Conservation (phyloP, 53 echinoderm and acorn worm genomes). For the Apostichopus leukothele region DNA sequence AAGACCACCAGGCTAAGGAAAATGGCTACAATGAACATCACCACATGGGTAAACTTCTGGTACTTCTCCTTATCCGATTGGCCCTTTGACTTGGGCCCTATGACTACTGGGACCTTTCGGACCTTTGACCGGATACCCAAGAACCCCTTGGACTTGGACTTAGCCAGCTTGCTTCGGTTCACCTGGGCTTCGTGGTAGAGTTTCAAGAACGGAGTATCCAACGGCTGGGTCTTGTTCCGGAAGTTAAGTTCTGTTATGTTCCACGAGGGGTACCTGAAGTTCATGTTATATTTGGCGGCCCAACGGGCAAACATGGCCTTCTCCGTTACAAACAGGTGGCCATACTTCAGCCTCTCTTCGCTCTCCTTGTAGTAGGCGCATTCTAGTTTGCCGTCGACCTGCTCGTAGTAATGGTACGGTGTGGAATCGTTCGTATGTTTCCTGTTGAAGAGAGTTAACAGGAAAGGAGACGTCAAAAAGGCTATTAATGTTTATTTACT, state of each 20-base stretch:
- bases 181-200: slow-evolving; percentile 89
- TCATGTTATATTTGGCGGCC: slow-evolving; percentile 88
- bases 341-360: slow-evolving; percentile 80
- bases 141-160: slow-evolving; percentile 54
- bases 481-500: not conserved
- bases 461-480: not conserved
- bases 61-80: slow-evolving; percentile 92
- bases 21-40: slow-evolving; percentile 96
- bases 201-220: slow-evolving; percentile 94
- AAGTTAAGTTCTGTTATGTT: slow-evolving; percentile 60
- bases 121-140: slow-evolving; percentile 53
- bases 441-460: slow-evolving; percentile 34
- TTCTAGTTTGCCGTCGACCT: slow-evolving; percentile 75
- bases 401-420: slow-evolving; percentile 94
- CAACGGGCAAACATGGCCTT: slow-evolving; percentile 96
- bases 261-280: slow-evolving; percentile 91
- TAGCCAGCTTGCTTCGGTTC: slow-evolving; percentile 62
- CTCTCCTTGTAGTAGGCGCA: slow-evolving; percentile 97
- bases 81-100: slow-evolving; percentile 88
- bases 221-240: slow-evolving; percentile 63
- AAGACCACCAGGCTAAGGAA: slow-evolving; percentile 91
- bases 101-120: slow-evolving; percentile 63
- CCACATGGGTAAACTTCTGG: slow-evolving; percentile 90
- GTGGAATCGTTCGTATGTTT: slow-evolving; percentile 79
- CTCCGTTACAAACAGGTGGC: slow-evolving; percentile 95